Evolutionary conservation across 2,113 vertebrate species (phyloP).

Genomic region (Saccopteryx bilineata): DNA sequence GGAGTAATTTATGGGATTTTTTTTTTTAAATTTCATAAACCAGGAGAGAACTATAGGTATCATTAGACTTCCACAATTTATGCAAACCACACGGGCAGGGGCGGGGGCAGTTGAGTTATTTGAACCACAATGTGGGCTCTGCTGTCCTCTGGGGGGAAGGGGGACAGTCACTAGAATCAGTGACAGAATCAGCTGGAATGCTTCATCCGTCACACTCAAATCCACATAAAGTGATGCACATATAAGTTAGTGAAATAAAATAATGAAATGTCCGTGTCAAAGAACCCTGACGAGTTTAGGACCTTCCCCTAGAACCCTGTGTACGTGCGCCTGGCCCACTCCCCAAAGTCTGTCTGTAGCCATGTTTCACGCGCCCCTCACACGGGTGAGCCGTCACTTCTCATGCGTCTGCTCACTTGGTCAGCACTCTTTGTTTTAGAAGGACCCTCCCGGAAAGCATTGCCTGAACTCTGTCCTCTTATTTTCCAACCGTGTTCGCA

Average conservation of each 20-base stretch:
- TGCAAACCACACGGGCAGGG: neutral
- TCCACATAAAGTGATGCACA: neutral
- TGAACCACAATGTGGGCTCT: neutral
- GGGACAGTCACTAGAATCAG: neutral
- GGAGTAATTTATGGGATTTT: neutral
- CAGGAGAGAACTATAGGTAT: neutral
- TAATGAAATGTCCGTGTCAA: neutral
- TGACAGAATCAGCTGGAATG: neutral
- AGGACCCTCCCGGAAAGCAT: neutral
- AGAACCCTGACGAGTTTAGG: neutral
- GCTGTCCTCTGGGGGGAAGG: neutral
- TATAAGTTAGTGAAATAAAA: neutral
- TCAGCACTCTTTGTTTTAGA: neutral
- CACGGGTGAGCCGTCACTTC: neutral
- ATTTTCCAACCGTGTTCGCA: neutral
- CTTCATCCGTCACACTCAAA: neutral
- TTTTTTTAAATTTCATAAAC: neutral
- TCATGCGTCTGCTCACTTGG: neutral
- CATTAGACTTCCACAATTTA: neutral
- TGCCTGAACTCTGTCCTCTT: neutral
- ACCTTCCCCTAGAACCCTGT: accelerated
- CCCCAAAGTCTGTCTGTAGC: too few species aligned
- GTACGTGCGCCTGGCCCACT: accelerated
- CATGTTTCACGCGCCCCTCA: neutral
- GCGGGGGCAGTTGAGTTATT: neutral